Base-by-base conservation (phyloP, 2,797 vertebrate genomes). In the Dicrostonyx torquatus region DNA sequence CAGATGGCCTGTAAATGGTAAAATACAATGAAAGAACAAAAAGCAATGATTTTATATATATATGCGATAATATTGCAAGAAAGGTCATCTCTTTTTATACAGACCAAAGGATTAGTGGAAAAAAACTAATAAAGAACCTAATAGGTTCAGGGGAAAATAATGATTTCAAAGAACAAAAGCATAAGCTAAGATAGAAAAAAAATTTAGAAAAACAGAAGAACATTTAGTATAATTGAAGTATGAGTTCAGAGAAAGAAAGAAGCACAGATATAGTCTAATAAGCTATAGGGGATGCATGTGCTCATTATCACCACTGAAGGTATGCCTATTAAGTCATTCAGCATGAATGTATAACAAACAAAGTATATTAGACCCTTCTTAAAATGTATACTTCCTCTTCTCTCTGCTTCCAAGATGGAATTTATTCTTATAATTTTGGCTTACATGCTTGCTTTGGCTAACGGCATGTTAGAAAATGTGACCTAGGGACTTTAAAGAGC, bases 371-470 rank as follows among this genome's bases (percentile, higher is more conserved):
- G 60, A 83, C 55, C 75, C 15, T 37, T 91, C 1, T 50, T 96
- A 45, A 75, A 2, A 60, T 83, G 29, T 31, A 5, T 45, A 6
- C 40, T 83, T 83, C 26, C 80, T 45, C 15, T 4, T 64, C 58
- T 58, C 22, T 62, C 24, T 29, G 11, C 12, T 31, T 73, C 31
- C 26, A 89, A 60, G 17, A 83, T 78, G 76, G 37, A 24, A 83
- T 24, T 86, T 62, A 15, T 58, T 40, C 11, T 37, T 60, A 80
- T 62, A 70, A 3, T 60, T 82, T 82, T 48, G 82, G 48, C 4
- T 96, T 66, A 24, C 40, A 37, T 7, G 93, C 43, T 83, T 85
- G 14, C 43, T 80, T 88, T 90, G 68, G 11, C 22, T 90, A 66
- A 64, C 20, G 37, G 15, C 31, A 82, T 73, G 26, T 73, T 88